Evolutionary conservation across 2,113 vertebrate species (phyloP).

Genomic region (Psettodes erumei): DNA sequence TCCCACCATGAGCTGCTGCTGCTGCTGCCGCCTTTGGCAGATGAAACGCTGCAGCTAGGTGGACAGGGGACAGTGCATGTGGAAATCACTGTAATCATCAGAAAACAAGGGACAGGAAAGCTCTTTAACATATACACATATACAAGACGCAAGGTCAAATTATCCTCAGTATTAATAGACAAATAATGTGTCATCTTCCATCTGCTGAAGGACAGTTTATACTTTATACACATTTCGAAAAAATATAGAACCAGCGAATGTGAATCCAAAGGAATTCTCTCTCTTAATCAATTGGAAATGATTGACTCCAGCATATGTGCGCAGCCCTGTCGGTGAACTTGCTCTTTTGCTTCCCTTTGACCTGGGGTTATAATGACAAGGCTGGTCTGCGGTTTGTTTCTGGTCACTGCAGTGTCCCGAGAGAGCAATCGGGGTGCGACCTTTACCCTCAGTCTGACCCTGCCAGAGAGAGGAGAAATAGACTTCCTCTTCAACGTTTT

Average conservation of each 20-base stretch:
- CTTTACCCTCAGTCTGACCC: conserved; percentile 48
- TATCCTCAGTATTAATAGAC: not conserved
- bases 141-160: not conserved
- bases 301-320: conserved; percentile 37
- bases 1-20: conserved; percentile 52
- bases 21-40: not conserved
- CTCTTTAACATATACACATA: conserved; percentile 5
- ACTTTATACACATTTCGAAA: not conserved
- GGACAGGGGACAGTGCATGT: not conserved
- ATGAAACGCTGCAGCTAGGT: conserved; percentile 11
- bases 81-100: conserved; percentile 14
- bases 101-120: conserved; percentile 12
- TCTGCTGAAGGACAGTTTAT: not conserved
- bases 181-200: not conserved
- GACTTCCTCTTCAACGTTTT: not conserved
- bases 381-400: conserved; percentile 35
- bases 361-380: conserved; percentile 41
- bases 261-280: conserved; percentile 1
- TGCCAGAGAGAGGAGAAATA: not conserved
- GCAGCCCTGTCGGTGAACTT: conserved; percentile 34
- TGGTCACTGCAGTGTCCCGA: conserved; percentile 47
- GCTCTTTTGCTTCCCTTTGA: conserved; percentile 41
- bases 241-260: not conserved
- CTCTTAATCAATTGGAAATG: conserved; percentile 4
- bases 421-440: conserved; percentile 53